Conservation (phyloP, 37 sponge, comb jelly and placozoan species). For the Geodia barretti region DNA sequence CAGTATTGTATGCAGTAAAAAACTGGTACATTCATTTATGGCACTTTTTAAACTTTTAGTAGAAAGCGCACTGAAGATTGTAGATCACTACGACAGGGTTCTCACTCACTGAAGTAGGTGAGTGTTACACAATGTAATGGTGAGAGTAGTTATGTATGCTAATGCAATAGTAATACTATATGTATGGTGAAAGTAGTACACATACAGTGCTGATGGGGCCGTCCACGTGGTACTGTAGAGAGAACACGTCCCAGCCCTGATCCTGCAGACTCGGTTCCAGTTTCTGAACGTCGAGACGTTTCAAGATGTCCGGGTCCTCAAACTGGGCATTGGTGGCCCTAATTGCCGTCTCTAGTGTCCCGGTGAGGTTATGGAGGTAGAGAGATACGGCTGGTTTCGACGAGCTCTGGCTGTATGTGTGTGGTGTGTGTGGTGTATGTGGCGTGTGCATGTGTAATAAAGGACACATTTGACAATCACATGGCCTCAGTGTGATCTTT, state of each 20-base stretch:
- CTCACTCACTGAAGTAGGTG: too few relatives aligned
- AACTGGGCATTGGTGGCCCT: constrained; percentile 98
- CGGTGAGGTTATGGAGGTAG: constrained; percentile 89
- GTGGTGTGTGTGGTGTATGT: not conserved
- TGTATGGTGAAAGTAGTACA: too few relatives aligned
- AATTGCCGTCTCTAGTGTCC: constrained; percentile 84
- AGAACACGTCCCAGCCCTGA: constrained; percentile 98
- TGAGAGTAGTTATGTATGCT: too few relatives aligned
- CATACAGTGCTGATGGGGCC: constrained; percentile 89
- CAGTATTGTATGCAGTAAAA: too few relatives aligned
- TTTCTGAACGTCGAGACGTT: constrained; percentile 88
- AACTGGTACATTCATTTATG: too few relatives aligned
- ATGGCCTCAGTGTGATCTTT: too few relatives aligned
- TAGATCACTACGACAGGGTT: too few relatives aligned
- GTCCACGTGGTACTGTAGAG: constrained; percentile 93
- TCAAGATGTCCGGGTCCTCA: constrained; percentile 81
- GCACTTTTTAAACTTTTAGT: too few relatives aligned
- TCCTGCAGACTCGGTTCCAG: constrained; percentile 90
- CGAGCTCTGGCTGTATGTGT: constrained; percentile 77
- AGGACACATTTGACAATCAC: constrained; percentile 2
- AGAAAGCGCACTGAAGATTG: too few relatives aligned
- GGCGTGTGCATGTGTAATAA: constrained; percentile 1
- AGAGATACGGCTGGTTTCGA: constrained; percentile 71
- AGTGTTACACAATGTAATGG: too few relatives aligned
- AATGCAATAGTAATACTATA: too few relatives aligned